Conservation (phyloP, 2,888 invertebrate genomes). For the Noctuana brunneofusca region DNA sequence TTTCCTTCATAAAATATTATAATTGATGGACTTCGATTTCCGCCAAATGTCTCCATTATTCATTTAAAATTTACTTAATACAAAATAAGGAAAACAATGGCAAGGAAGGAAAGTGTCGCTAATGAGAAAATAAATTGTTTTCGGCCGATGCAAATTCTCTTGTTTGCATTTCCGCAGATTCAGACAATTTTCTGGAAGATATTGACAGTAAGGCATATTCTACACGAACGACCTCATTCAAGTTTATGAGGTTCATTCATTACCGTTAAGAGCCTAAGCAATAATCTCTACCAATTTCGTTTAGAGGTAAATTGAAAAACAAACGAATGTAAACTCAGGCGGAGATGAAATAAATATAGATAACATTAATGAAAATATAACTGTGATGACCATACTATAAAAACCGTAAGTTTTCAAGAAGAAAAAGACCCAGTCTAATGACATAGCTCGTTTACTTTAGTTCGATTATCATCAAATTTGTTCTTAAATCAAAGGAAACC, state of each 20-base stretch:
- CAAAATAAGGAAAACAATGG: conserved; percentile 6
- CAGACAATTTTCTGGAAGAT: background rate
- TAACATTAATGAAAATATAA: no score
- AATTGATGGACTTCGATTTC: conserved; percentile 10
- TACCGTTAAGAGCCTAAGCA: background rate
- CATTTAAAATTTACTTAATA: conserved; percentile 8
- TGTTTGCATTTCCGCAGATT: conserved; percentile 6
- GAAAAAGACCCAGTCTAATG: no score
- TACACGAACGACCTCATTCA: background rate
- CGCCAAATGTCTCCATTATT: conserved; percentile 3
- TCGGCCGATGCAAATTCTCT: conserved; percentile 4
- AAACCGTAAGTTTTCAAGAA: no score
- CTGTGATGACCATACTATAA: no score
- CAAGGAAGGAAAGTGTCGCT: conserved; percentile 2
- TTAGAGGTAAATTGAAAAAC: background rate
- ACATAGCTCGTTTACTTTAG: no score
- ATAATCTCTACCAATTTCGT: background rate
- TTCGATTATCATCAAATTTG: no score
- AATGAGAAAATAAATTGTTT: conserved; percentile 9
- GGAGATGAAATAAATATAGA: no score
- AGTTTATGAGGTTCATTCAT: no score
- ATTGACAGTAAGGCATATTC: conserved; percentile 1
- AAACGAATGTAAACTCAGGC: no score
- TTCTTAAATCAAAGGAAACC: no score
- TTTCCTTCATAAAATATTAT: conserved; percentile 19